A percentile compares a stretch with the other conserved stretches of the same genome.
phyloP scores from a whole-genome alignment of 2,797 vertebrate genomes.

The Avahi laniger region DNA sequence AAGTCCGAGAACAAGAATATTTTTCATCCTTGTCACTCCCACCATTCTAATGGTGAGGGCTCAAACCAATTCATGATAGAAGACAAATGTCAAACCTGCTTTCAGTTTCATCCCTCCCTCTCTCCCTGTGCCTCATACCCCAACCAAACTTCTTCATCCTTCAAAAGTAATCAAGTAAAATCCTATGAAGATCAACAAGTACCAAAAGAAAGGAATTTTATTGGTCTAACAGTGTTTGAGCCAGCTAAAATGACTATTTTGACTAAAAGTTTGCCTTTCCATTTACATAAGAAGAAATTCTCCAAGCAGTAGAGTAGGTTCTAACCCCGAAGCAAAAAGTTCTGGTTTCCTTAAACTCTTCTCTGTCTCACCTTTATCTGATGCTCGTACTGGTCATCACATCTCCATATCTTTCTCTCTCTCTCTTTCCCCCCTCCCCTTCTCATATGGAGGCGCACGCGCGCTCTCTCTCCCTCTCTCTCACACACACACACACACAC shows the following conservation, averaged over 20 bases:
- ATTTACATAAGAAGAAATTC: not conserved
- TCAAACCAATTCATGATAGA: not conserved
- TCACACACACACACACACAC: no score
- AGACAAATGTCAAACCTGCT: not conserved
- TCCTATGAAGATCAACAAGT: not conserved
- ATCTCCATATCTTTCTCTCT: not conserved
- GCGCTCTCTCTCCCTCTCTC: no score
- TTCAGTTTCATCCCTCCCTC: no score
- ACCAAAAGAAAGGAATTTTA: not conserved
- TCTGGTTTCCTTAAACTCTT: not conserved
- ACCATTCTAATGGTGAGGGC: not conserved
- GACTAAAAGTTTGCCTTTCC: not conserved
- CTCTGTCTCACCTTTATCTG: not conserved
- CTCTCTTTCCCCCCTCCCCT: no score
- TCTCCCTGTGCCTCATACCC: not conserved
- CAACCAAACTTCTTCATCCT: not conserved
- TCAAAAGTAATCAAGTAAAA: not conserved
- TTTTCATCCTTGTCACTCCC: not conserved
- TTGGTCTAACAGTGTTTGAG: not conserved
- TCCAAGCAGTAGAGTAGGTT: not conserved
- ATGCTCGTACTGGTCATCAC: fast-evolving
- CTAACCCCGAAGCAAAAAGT: not conserved
- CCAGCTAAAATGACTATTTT: not conserved
- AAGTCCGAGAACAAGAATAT: not conserved
- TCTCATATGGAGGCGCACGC: no score